Evolutionary conservation across 92 coral and sea anemone genomes (phyloP), one percentile per base, ranked within the genome.

Genomic region (Zoanthus solanderi): DNA sequence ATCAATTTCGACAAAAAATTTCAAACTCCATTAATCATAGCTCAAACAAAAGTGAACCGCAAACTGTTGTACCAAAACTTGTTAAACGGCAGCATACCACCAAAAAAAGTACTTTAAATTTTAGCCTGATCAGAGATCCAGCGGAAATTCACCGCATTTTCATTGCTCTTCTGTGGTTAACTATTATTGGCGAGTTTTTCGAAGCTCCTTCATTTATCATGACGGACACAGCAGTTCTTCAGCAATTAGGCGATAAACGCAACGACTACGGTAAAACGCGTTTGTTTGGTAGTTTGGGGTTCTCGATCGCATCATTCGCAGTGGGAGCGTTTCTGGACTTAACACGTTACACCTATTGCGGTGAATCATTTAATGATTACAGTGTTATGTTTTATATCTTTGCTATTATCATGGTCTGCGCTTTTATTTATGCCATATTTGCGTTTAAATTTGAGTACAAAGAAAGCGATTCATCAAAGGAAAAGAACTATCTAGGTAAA

Each of bases 181-280:
- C 94, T 37, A 96, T 97, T 16, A 89, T 86, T 47, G 98, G 99
- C 7, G 99, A 97, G 71, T 92, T 95, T 75, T 94, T 97, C 16
- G 99, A 97, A 78, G 99, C 98, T 5, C 99, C 99, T 1, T 93
- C 99, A 16, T 97, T 97, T 71, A 92, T 97, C 11, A 90, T 97
- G 92, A 87, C 96, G 4, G 99, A 97, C 91, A 94, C 99, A 2
- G 99, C 97, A 4, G 83, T 97, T 53, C 78, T 97, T 14, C 99
- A 97, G 61, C 93, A 97, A 65, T 89, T 97, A 14, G 95, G 96
- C 44, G 97, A 97, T 7, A 92, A 87, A 88, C 88, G 91, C 87
- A 93, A 94, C 72, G 91, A 97, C 42, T 97, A 97, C 83, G 99
- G 99, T 4, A 97, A 97, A 85, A 97, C 99, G 53, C 90, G 99